These are phyloP conservation scores for Drosophila simulans DNA, from an alignment of 1,140 invertebrate species.

Conservation along the genomic window DNA sequence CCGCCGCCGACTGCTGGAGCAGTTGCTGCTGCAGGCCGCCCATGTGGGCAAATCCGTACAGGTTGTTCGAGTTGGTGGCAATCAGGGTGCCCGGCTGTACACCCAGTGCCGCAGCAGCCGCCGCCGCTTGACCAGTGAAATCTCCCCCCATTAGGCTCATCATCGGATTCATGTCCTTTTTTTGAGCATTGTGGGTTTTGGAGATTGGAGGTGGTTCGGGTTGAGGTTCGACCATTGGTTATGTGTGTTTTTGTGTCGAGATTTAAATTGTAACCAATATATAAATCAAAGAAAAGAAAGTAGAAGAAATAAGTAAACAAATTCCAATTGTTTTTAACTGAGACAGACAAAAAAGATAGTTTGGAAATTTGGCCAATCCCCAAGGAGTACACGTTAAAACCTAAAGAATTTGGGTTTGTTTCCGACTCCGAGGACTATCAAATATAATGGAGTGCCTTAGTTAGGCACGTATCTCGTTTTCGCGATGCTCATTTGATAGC, in stretches of 20 bases:
- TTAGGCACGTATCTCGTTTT: constrained; percentile 2
- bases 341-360: constrained; percentile 59
- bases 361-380: constrained; percentile 45
- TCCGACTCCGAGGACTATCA: constrained; percentile 47
- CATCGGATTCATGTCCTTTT: constrained; percentile 84
- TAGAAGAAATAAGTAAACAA: constrained; percentile 82
- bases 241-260: constrained; percentile 53
- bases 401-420: constrained; percentile 68
- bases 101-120: constrained; percentile 70
- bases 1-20: constrained; percentile 74
- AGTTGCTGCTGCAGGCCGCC: constrained; percentile 78
- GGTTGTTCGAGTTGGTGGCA: constrained; percentile 73
- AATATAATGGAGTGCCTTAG: constrained; percentile 15
- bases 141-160: constrained; percentile 84
- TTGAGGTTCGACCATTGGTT: constrained; percentile 28
- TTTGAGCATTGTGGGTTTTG: constrained; percentile 8
- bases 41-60: constrained; percentile 80
- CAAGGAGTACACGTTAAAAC: constrained; percentile 39
- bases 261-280: constrained; percentile 73
- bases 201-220: constrained; percentile 14
- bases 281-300: constrained; percentile 83
- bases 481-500: background rate
- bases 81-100: constrained; percentile 75
- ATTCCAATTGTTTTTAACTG: constrained; percentile 69
- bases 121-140: constrained; percentile 77